Percentiles rank a stretch among this genome's conserved stretches.
phyloP scores from a whole-genome alignment of 2,888 invertebrate genomes.

The Lepidochrysops patricia region DNA sequence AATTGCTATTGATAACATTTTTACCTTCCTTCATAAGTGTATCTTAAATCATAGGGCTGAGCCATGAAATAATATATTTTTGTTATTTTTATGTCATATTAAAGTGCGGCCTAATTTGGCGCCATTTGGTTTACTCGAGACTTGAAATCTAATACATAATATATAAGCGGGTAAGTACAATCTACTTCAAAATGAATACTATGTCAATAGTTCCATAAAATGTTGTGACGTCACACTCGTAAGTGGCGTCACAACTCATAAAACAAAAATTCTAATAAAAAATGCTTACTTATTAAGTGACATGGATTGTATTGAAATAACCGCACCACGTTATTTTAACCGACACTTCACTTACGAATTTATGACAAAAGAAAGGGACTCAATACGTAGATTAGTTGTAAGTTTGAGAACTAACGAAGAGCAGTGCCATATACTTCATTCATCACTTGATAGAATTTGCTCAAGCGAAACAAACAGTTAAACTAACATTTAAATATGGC shows the following conservation, averaged over 20 bases:
- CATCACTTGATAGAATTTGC: conserved; percentile 52
- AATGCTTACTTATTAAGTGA: not conserved
- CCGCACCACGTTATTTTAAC: conserved; percentile 5
- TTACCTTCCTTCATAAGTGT: not conserved
- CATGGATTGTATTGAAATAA: not conserved
- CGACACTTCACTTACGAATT: conserved; percentile 11
- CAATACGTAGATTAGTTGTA: conserved; percentile 13
- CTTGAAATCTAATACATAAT: not conserved
- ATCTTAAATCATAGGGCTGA: not conserved
- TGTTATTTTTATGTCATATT: not conserved
- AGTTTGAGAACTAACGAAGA: conserved; percentile 51
- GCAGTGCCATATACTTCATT: conserved; percentile 58
- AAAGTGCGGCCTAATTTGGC: not conserved
- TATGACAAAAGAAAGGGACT: conserved; percentile 13
- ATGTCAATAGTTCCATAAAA: not conserved
- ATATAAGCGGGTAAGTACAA: not conserved
- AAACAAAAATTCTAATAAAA: not conserved
- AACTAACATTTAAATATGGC: conserved; percentile 12
- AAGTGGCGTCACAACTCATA: not conserved
- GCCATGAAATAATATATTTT: not conserved
- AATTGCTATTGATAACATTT: not conserved
- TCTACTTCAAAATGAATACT: not conserved
- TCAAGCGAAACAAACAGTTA: conserved; percentile 42
- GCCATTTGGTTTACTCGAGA: not conserved
- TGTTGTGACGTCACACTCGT: not conserved